Base-by-base conservation (phyloP, 2,113 vertebrate species). In the Pandion haliaetus region DNA sequence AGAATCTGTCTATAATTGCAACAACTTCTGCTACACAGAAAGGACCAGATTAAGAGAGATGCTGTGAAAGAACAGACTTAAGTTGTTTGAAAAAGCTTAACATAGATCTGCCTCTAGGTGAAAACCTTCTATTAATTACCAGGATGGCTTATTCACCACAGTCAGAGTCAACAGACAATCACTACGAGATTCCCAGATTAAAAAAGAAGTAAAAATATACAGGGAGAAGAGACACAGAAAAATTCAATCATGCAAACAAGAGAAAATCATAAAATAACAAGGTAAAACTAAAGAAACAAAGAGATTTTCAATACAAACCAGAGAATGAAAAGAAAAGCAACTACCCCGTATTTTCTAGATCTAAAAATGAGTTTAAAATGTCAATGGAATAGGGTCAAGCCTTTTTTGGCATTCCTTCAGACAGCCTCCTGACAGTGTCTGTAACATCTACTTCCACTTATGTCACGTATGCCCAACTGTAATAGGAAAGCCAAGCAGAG, bases 271-370 rank as follows among this genome's bases (percentile, higher is more conserved):
- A 61, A 76, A 66, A 42, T 15, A 32, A 14, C 7, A 58, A 28
- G 8, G 25, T 23, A 24, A 70, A 76, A 50, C 6, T n/a, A 47
- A 76, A 57, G 36, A 90, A 58, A 50, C 9, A 80, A 74, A 52
- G 8, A 26, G 2, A 26, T 66, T 80, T 86, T 47, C 42, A 32
- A 2, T 38, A 44, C 5, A 62, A 83, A 47, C 7, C 9, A 77
- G 28, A 82, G 34, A 76, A 66, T 24, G 15, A 54, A 57, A 81
- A 84, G 9, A 87, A 80, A 57, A 34, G 8, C 36, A 52, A 20
- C 12, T 2, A 9, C 32, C 5, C 20, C 4, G 0, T 32, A 20
- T 13, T 40, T 70, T 45, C 36, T 20, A 45, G 7, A 59, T 8
- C 32, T 55, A 45, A 34, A 23, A 28, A 19, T 25, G 9, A 8